Evolutionary conservation across 2,888 invertebrate species (phyloP), one percentile per base, ranked within the genome.

Genomic region (Agriopis marginaria): DNA sequence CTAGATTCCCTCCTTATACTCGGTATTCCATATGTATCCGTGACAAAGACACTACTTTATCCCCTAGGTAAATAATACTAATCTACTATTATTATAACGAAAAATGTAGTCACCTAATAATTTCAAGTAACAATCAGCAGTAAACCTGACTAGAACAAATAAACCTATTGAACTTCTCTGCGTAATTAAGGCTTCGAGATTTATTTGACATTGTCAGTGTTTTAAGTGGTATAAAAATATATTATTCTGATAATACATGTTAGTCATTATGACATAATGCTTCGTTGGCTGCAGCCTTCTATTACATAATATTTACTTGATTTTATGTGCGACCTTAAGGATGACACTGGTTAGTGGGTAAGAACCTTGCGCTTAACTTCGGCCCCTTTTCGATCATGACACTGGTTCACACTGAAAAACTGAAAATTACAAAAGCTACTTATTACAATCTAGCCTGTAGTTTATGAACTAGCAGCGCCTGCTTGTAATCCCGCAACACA

Each of bases 261-360:
- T 56, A 69, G 59, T 51, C 40, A 66, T 63, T 56, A 68, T 68
- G 66, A 66, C 70, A 73, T 70, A 68, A 67, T 72, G 64, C 68
- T 54, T 42, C 45, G 62, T 68, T 63, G 60, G 62, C 45, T 66
- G 60, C 54, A 71, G 17, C 51, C 63, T 68, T 72, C 62, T 67
- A 53, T 71, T 68, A 74, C 63, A 59, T 72, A 68, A 65, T 50
- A 59, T 58, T 51, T 69, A 54, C 62, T 63, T 54, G 42, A 12
- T 65, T 51, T 61, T 68, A 66, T 67, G 63, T 56, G 54, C 62
- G 69, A 72, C 62, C 66, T 68, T 62, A 68, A 69, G 62, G 59
- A 64, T 60, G 49, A 65, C 44, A 9, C 12, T 7, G n/a, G 23
- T 47, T 51, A 11, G 32, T 32, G 23, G 23, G 23, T 23, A 17